Conservation (phyloP, 2,113 vertebrate genomes). For the Zeus faber region DNA sequence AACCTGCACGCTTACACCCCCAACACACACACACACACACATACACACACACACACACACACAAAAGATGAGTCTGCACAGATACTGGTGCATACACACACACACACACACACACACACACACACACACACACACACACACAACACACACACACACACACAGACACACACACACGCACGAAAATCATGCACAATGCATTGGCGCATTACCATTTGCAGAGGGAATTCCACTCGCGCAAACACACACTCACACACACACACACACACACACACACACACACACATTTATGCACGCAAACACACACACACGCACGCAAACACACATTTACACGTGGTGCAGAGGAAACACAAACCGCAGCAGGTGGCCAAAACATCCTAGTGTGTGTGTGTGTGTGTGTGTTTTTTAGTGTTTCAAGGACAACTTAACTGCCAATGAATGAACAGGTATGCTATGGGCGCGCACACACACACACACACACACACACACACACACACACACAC, state of each 20-base stretch:
- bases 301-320: conserved; percentile 9
- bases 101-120: conserved; percentile 9
- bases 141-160: conserved; percentile 13
- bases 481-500: conserved; percentile 19
- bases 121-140: conserved; percentile 19
- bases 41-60: conserved; percentile 6
- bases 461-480: conserved; percentile 12
- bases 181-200: background rate
- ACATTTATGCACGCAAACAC: background rate
- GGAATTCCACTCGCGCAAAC: conserved; percentile 2
- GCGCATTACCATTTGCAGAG: too few relatives aligned
- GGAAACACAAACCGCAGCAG: conserved; percentile 38
- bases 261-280: conserved; percentile 1
- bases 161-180: background rate
- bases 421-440: conserved; percentile 31
- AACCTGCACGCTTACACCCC: conserved; percentile 4
- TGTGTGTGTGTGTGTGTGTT: conserved; percentile 11
- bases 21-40: conserved; percentile 7
- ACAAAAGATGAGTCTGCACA: too few relatives aligned
- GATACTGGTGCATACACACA: conserved; percentile 7
- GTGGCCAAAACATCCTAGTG: conserved; percentile 26
- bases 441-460: conserved; percentile 27
- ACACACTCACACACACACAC: background rate
- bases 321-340: conserved; percentile 23
- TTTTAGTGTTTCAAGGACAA: conserved; percentile 38